phyloP scores from a whole-genome alignment of 1,140 invertebrate species.

The Sinella curviseta region DNA sequence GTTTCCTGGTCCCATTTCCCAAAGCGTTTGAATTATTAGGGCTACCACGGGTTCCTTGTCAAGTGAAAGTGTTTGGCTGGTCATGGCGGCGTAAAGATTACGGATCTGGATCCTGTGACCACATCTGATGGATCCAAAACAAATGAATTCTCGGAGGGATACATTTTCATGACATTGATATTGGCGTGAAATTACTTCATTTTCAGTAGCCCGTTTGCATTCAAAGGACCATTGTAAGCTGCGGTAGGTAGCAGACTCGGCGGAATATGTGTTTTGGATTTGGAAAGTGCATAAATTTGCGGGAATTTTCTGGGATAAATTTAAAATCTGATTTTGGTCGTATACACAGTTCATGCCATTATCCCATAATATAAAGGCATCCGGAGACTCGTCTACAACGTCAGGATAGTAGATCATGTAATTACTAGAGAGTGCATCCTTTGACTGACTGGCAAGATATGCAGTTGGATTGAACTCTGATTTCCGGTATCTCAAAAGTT shows the following conservation, averaged over 20 bases:
- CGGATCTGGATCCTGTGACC: constrained; percentile 35
- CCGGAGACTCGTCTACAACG: background rate
- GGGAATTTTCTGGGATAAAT: background rate
- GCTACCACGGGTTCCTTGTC: constrained; percentile 31
- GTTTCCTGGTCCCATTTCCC: constrained; percentile 23
- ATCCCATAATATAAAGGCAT: background rate
- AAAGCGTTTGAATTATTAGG: constrained; percentile 36
- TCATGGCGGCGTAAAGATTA: constrained; percentile 30
- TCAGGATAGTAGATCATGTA: background rate
- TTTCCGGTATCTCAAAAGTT: background rate
- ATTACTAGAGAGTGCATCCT: background rate
- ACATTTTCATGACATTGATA: background rate
- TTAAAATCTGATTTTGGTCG: background rate
- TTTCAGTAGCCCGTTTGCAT: background rate
- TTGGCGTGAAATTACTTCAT: background rate
- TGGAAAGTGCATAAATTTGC: background rate
- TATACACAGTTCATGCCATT: background rate
- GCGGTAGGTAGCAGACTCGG: constrained; percentile 1
- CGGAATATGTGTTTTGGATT: constrained; percentile 14
- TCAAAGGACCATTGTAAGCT: constrained; percentile 28
- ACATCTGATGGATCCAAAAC: constrained; percentile 30
- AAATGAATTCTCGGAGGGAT: background rate
- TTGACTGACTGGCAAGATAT: background rate
- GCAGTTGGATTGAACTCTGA: no score
- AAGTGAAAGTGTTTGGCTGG: constrained; percentile 19